Evolutionary conservation across 2,797 vertebrate genomes (phyloP).

Genomic region (Valencia hispanica): DNA sequence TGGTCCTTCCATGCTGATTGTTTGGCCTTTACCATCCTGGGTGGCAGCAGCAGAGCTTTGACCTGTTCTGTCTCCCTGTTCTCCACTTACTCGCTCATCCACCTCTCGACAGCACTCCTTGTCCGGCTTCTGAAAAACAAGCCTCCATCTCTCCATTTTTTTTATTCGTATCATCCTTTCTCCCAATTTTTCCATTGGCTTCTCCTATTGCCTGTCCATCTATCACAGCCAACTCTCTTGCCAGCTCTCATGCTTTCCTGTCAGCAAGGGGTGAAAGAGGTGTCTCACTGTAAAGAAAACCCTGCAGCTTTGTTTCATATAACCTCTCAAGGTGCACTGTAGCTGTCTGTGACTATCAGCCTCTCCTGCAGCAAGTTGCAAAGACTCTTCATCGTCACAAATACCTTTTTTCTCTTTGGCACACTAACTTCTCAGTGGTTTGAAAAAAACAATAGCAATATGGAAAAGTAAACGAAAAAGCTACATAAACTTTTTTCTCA

Average conservation of each 20-base stretch:
- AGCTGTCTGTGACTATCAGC: conserved; percentile 69
- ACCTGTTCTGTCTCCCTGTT: conserved; percentile 59
- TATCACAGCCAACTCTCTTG: conserved; percentile 66
- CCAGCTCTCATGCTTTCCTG: conserved; percentile 60
- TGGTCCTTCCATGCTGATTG: conserved; percentile 69
- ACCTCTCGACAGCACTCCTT: conserved; percentile 60
- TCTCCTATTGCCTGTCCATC: conserved; percentile 65
- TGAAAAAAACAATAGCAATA: conserved; percentile 3
- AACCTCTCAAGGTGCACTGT: conserved; percentile 61
- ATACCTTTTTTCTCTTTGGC: conserved; percentile 13
- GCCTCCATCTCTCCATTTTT: conserved; percentile 46
- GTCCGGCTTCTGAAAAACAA: conserved; percentile 58
- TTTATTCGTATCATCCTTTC: conserved; percentile 60
- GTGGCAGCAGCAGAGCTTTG: conserved; percentile 67
- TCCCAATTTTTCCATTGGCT: conserved; percentile 45
- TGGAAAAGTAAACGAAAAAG: not conserved
- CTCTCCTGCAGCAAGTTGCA: conserved; percentile 42
- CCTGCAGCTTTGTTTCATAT: conserved; percentile 69
- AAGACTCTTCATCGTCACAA: conserved; percentile 33
- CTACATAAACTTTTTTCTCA: too few relatives aligned
- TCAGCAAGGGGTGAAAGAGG: conserved; percentile 69
- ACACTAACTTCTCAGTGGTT: not conserved
- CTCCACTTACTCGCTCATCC: conserved; percentile 55
- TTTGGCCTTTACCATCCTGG: conserved; percentile 74
- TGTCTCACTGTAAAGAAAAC: conserved; percentile 63